These are phyloP conservation scores for Athene noctua DNA, from an alignment of 2,113 vertebrate genomes.

Conservation along the genomic window DNA sequence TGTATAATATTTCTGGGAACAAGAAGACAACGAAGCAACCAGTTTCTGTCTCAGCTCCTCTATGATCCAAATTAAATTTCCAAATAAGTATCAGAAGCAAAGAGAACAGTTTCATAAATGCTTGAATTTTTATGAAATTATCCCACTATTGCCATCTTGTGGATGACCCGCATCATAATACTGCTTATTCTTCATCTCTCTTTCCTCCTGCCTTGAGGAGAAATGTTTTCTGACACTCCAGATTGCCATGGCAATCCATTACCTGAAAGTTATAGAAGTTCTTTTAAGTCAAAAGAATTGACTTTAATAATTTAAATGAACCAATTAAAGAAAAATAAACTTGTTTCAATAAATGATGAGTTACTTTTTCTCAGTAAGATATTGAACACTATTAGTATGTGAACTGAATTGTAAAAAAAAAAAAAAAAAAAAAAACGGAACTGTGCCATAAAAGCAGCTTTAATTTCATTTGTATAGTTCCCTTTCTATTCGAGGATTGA, in stretches of 20 bases:
- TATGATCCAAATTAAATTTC: slow-evolving; percentile 52
- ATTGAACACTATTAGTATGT: background rate
- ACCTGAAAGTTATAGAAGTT: background rate
- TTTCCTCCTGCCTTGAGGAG: background rate
- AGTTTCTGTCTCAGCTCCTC: background rate
- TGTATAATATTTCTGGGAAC: background rate
- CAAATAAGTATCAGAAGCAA: background rate
- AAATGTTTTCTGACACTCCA: background rate
- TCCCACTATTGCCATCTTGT: slow-evolving; percentile 72
- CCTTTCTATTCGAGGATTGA: background rate
- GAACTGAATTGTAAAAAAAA: background rate
- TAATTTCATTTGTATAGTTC: background rate
- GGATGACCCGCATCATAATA: background rate
- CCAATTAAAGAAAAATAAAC: background rate
- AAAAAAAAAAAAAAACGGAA: background rate
- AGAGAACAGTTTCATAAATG: background rate
- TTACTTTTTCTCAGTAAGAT: background rate
- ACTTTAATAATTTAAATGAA: background rate
- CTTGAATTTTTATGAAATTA: slow-evolving; percentile 3
- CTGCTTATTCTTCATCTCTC: background rate
- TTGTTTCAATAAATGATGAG: background rate
- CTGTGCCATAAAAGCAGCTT: background rate
- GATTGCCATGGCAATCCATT: background rate
- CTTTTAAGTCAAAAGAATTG: background rate
- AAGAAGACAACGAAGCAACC: background rate